Evolutionary conservation across 2,113 vertebrate genomes (phyloP).

Genomic region (Orientallactaga bullata): DNA sequence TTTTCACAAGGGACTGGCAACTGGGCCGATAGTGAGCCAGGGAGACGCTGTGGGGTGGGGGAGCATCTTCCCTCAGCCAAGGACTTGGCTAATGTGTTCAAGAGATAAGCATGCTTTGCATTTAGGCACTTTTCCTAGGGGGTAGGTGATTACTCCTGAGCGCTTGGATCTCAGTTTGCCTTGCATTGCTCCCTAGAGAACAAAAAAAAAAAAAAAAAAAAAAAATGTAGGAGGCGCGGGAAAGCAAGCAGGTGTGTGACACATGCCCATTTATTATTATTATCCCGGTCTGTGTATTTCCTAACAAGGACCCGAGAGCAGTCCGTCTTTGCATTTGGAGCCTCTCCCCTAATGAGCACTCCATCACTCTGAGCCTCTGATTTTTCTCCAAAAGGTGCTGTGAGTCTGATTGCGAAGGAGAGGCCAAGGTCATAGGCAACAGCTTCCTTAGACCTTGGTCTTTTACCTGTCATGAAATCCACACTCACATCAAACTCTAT

Average conservation of each 20-base stretch:
- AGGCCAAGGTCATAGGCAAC: slow-evolving; percentile 80
- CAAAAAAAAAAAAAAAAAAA: not conserved
- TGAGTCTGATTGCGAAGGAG: slow-evolving; percentile 72
- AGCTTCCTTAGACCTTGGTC: slow-evolving; percentile 44
- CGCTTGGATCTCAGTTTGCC: not conserved
- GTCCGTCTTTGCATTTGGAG: slow-evolving; percentile 29
- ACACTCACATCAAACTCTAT: slow-evolving; percentile 47
- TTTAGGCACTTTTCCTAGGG: slow-evolving; percentile 43
- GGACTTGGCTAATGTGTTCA: slow-evolving; percentile 30
- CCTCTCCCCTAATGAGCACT: slow-evolving; percentile 28
- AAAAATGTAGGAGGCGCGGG: slow-evolving; percentile 54
- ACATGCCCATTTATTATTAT: slow-evolving; percentile 62
- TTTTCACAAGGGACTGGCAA: not conserved
- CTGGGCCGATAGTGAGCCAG: not conserved
- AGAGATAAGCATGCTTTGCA: slow-evolving; percentile 54
- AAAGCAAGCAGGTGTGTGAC: slow-evolving; percentile 41
- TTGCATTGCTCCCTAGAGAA: not conserved
- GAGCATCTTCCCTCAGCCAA: not conserved
- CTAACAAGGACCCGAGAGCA: slow-evolving; percentile 48
- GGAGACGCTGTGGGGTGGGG: too few relatives aligned
- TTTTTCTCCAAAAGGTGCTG: slow-evolving; percentile 66
- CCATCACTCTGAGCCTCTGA: not conserved
- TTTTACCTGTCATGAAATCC: slow-evolving; percentile 61
- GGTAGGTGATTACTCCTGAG: not conserved
- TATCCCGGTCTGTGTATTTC: slow-evolving; percentile 54